phyloP scores from a whole-genome alignment of 2,888 invertebrate genomes.

The Margaritifera margaritifera region DNA sequence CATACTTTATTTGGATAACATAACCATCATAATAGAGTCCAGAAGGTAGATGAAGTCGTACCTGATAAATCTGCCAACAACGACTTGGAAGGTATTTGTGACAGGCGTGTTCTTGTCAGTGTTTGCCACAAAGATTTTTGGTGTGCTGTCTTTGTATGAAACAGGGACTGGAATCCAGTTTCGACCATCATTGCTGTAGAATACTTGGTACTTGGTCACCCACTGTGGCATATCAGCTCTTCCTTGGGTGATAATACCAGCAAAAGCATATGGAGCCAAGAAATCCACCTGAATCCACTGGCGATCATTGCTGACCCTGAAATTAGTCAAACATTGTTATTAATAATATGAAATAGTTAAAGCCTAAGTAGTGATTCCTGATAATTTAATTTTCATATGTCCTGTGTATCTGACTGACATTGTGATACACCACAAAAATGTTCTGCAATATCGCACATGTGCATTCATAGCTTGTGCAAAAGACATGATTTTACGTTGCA shows the following conservation, averaged over 20 bases:
- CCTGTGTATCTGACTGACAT: too few relatives aligned
- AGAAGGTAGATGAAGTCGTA: slow-evolving; percentile 6
- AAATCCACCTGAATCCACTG: slow-evolving; percentile 55
- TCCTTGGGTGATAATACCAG: slow-evolving; percentile 50
- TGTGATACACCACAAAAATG: too few relatives aligned
- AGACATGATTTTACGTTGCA: too few relatives aligned
- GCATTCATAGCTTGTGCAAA: too few relatives aligned
- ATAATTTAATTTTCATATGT: too few relatives aligned
- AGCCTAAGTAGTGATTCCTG: too few relatives aligned
- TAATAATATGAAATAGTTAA: too few relatives aligned
- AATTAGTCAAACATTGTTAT: neutral
- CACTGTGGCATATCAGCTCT: slow-evolving; percentile 37
- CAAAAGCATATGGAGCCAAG: slow-evolving; percentile 39
- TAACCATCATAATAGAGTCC: neutral
- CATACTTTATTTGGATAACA: neutral
- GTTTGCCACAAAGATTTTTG: slow-evolving; percentile 45
- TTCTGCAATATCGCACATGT: too few relatives aligned
- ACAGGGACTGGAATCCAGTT: slow-evolving; percentile 39
- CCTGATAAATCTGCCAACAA: slow-evolving; percentile 51
- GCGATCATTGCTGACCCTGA: slow-evolving; percentile 38
- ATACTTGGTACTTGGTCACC: slow-evolving; percentile 49
- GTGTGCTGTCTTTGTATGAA: slow-evolving; percentile 35
- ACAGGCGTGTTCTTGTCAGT: slow-evolving; percentile 42
- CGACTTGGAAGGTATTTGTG: slow-evolving; percentile 41
- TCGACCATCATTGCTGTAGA: slow-evolving; percentile 53